Base-by-base conservation (phyloP, 1,140 invertebrate species). In the Drosophila tropicalis region DNA sequence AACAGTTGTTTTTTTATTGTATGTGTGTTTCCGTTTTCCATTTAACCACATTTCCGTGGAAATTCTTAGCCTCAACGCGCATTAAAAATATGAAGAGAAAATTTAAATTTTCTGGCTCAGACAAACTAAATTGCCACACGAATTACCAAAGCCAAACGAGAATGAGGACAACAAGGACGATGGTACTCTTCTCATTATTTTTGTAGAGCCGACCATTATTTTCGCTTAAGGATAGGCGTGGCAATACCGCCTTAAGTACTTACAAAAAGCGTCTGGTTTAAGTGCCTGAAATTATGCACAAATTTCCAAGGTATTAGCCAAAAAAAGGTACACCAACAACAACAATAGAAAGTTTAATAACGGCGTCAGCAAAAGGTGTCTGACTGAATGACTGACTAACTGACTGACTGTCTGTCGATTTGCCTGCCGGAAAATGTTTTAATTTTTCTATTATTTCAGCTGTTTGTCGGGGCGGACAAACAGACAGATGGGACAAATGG, bases 371-470 rank as follows among this genome's bases (percentile, higher is more conserved):
- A 55, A 79, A 79, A 79, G 76, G 76, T 79, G 75, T 78, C 63
- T 69, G 69, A 51, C 44, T 51, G 44, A 51, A n/a, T 47, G 15
- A 17, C 44, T 47, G 15, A 19, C 2, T 47, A 6, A 19, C 44
- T 51, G 17, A 19, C 2, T 47, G n/a, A 19, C 44, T 51, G 17
- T 22, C 44, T 51, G 44, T 22, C 34, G 44, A 51, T 51, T 22
- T 22, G 44, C 17, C 17, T 22, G 19, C 61, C 76, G 39, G 63
- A 62, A 72, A 79, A 68, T 73, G 73, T 62, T 79, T 69, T 73
- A 79, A 73, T 79, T 79, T 79, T 79, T 79, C 76, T 79, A 79
- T 79, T 79, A 79, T 79, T 79, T 79, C 76, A 79, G 76, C 76
- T 79, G 76, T 17, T 32, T 34, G 29, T 29, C n/a, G 34, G 32